Evolutionary conservation across 2,113 vertebrate genomes (phyloP).

Genomic region (Salminus brasiliensis): DNA sequence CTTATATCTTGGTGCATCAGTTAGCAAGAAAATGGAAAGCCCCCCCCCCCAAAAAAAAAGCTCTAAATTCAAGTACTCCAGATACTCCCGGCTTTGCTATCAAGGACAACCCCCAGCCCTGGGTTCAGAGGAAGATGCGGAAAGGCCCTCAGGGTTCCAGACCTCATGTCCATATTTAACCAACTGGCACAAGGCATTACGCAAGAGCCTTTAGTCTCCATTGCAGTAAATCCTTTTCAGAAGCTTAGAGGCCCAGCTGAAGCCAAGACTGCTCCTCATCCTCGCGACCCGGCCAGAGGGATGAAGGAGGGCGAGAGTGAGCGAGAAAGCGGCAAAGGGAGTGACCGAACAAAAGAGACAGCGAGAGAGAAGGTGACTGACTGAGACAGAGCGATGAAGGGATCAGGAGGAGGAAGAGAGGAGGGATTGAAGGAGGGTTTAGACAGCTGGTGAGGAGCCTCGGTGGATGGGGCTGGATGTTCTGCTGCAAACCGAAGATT

Average conservation of each 20-base stretch:
- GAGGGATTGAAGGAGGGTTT: constrained; percentile 2
- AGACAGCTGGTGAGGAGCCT: constrained; percentile 19
- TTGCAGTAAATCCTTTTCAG: constrained; percentile 74
- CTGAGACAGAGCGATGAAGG: constrained; percentile 4
- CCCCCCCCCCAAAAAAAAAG: no score
- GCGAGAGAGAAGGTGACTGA: not conserved
- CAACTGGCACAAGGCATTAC: constrained; percentile 52
- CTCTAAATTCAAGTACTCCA: no score
- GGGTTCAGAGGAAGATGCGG: not conserved
- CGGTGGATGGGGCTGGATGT: not conserved
- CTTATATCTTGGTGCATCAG: no score
- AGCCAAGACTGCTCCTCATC: constrained; percentile 64
- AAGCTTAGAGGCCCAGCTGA: constrained; percentile 59
- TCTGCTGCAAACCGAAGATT: not conserved
- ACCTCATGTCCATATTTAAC: constrained; percentile 65
- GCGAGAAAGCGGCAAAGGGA: no score
- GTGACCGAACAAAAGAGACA: not conserved
- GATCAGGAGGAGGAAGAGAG: not conserved
- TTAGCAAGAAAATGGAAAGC: no score
- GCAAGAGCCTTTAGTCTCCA: constrained; percentile 71
- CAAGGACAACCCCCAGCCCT: not conserved
- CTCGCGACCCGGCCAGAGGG: constrained; percentile 33
- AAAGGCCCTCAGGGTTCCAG: not conserved
- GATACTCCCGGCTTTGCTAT: not conserved
- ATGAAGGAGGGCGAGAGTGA: not conserved